Evolutionary conservation across 1,140 invertebrate genomes (phyloP), one percentile per base, ranked within the genome.

Genomic region (Drosophila kikkawai): DNA sequence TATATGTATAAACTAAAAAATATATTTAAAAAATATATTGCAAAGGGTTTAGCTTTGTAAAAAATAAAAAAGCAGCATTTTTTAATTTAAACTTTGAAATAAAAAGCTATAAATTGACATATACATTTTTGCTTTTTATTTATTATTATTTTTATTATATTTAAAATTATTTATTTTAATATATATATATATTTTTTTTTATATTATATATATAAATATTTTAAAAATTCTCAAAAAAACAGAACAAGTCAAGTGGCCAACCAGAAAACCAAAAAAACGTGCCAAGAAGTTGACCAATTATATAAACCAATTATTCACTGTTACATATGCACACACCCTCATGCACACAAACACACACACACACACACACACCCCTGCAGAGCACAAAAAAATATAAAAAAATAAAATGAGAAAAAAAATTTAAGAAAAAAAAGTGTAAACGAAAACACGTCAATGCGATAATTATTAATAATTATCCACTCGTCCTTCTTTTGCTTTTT

Each of bases 401-500:
- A 36, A 29, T 7, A n/a, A 32, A 7, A 8, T 22, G 36, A 42
- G n/a, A 11, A 5, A 53, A 39, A 56, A 60, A 29, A 64, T 36
- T 74, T 60, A 65, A 67, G 37, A 82, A 71, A 80, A 64, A 76
- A 80, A 83, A 87, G 60, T 75, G 63, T 88, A 83, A 88, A 81
- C 74, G 84, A 84, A 90, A 88, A 88, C 84, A 88, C 85, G 81
- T 90, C 85, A 90, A 88, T 88, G 85, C 85, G 78, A 88, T 88
- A 88, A 88, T 88, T 88, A 90, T 88, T 90, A 88, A 88, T 88
- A 88, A 88, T 88, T 88, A 88, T 88, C 85, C 85, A 88, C 85
- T 88, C 85, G 85, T 88, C 85, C 85, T 88, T 90, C 85, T 88
- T 90, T 82, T 76, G 55, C 50, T 44, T 69, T 48, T 85, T 48